Evolutionary conservation across 92 coral and sea anemone genomes (phyloP), one percentile per base, ranked within the genome.

Genomic region (Zoanthus sansibaricus): DNA sequence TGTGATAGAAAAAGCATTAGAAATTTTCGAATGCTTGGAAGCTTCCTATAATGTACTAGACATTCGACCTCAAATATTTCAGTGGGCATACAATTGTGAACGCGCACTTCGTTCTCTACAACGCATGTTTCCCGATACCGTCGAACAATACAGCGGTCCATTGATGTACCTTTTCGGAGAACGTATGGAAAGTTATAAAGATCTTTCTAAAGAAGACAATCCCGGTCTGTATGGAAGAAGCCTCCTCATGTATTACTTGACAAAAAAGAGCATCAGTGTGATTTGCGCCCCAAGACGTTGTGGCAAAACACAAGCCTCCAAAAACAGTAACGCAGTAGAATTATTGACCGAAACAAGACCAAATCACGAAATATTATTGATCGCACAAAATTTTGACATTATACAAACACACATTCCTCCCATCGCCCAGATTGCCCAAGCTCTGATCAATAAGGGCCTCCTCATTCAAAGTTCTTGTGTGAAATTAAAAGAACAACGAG

Each of bases 41-140:
- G 64, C 64, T n/a, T 56, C 64, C 1, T 56, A 56, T 56, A 56
- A n/a, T 12, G 16, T 56, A 3, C 17, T 56, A 7, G 3, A 12
- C 15, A 56, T 56, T 56, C 64, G 15, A n/a, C 64, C 64, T 1
- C 64, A 56, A 4, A 9, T 56, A 56, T 56, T 56, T n/a, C 64
- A 56, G 17, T 56, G 64, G 64, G 64, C 64, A 17, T 56, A 56
- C 3, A 56, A 56, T n/a, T 56, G 64, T n/a, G 64, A 56, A n/a
- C 64, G 64, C 15, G 64, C 64, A 56, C 64, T 56, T 56, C 64
- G 64, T 9, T 56, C 64, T 4, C 64, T 56, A 0, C 64, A 56
- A 12, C 64, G 64, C 64, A 56, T 56, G 64, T 56, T 56, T 56
- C 64, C 64, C 64, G 64, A 56, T 11, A 56, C 64, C 64, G 64